phyloP scores from a whole-genome alignment of 2,888 invertebrate genomes.

The Synanthedon vespiformis region DNA sequence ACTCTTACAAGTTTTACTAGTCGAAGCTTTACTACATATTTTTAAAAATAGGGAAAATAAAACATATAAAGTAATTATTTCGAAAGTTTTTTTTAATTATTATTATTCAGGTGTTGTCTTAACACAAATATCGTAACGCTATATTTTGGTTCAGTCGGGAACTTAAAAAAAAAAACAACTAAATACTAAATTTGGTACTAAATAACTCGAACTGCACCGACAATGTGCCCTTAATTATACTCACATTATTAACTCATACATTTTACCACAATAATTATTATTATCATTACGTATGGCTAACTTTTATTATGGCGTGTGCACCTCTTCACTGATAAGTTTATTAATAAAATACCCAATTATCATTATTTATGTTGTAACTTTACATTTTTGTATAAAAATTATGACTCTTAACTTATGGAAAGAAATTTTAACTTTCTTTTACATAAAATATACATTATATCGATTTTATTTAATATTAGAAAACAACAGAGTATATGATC shows the following conservation, averaged over 20 bases:
- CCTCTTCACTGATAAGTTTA: slow-evolving; percentile 24
- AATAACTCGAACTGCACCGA: slow-evolving; percentile 31
- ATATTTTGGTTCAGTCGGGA: slow-evolving; percentile 69
- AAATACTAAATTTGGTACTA: slow-evolving; percentile 60
- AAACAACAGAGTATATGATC: neutral
- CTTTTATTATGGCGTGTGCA: slow-evolving; percentile 45
- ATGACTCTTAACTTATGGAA: too few relatives aligned
- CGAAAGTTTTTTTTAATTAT: slow-evolving; percentile 26
- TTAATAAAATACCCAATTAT: too few relatives aligned
- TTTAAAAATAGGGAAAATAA: too few relatives aligned
- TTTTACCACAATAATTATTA: neutral
- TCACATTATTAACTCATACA: neutral
- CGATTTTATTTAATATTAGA: neutral
- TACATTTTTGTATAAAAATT: too few relatives aligned
- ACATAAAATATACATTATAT: too few relatives aligned
- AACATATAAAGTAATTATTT: neutral
- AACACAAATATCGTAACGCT: slow-evolving; percentile 52
- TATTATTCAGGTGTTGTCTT: slow-evolving; percentile 51
- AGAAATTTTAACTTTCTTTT: too few relatives aligned
- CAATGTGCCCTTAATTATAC: neutral
- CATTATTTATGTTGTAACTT: too few relatives aligned
- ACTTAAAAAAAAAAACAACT: slow-evolving; percentile 50
- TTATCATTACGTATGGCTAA: slow-evolving; percentile 27
- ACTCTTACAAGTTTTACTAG: too few relatives aligned
- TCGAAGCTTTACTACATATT: too few relatives aligned